Percentiles rank a stretch among this genome's conserved stretches.
phyloP scores from a whole-genome alignment of 1,140 invertebrate genomes.

The Bombus confusus region DNA sequence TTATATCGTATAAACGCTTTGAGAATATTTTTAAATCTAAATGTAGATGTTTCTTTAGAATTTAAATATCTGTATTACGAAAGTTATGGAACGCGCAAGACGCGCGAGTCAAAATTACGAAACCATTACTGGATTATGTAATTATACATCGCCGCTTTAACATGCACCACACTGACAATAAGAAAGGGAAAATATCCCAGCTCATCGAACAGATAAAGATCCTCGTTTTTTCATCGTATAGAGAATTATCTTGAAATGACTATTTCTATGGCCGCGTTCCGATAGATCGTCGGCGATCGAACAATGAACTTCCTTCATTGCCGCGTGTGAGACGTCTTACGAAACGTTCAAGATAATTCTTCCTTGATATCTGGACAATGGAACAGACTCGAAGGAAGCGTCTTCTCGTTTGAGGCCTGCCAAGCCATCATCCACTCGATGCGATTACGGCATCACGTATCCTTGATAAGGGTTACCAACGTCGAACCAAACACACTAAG shows the following conservation, averaged over 20 bases:
- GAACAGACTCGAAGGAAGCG: constrained; percentile 41
- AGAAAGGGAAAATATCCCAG: neutral
- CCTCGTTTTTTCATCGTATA: neutral
- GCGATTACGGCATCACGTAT: constrained; percentile 45
- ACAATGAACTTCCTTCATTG: constrained; percentile 65
- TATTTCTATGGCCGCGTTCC: constrained; percentile 10
- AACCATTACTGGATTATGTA: no score
- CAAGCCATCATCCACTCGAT: constrained; percentile 9
- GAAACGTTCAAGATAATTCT: constrained; percentile 61
- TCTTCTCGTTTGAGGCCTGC: constrained; percentile 16
- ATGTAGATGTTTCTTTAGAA: no score
- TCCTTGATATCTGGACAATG: constrained; percentile 48
- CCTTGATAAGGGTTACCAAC: constrained; percentile 32
- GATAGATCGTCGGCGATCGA: constrained; percentile 35
- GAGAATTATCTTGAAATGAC: constrained; percentile 21
- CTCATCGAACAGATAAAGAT: constrained; percentile 21
- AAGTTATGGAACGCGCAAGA: no score
- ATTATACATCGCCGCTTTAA: no score
- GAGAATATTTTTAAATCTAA: no score
- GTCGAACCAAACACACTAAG: neutral
- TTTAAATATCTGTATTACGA: no score
- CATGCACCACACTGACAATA: neutral
- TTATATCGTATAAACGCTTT: no score
- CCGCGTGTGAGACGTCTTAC: constrained; percentile 60
- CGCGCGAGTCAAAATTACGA: no score